These are phyloP conservation scores for Heliconius cydno DNA, from an alignment of 2,888 invertebrate genomes.

Conservation along the genomic window DNA sequence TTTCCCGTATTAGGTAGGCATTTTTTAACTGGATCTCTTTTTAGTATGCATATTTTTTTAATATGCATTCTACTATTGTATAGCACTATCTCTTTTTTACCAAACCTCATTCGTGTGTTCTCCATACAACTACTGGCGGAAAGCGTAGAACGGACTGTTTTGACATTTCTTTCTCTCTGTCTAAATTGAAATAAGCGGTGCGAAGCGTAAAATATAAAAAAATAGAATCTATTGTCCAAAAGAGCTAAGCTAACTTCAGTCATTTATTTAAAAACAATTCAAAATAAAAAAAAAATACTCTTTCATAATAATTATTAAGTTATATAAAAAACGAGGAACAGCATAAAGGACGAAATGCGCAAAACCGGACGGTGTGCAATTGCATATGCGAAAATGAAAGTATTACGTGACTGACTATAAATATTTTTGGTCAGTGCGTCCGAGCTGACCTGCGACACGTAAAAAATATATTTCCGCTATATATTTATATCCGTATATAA, in stretches of 20 bases:
- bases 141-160: too few species aligned
- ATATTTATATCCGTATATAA: neutral
- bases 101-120: too few species aligned
- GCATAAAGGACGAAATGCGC: conserved; percentile 36
- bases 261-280: neutral
- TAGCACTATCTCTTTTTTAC: too few species aligned
- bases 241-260: neutral
- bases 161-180: too few species aligned
- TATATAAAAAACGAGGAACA: conserved; percentile 35
- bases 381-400: conserved; percentile 42
- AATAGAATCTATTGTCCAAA: too few species aligned
- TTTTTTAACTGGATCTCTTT: too few species aligned
- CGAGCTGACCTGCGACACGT: conserved; percentile 41
- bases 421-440: conserved; percentile 37
- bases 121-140: too few species aligned
- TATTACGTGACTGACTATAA: conserved; percentile 35
- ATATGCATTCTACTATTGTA: too few species aligned
- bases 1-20: too few species aligned
- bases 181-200: too few species aligned
- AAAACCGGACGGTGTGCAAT: conserved; percentile 41
- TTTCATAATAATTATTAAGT: conserved; percentile 33
- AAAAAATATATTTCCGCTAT: conserved; percentile 23
- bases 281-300: neutral
- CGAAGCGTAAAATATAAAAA: too few species aligned
- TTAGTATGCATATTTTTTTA: too few species aligned